A percentile compares a stretch with the other conserved stretches of the same genome.
Conservation (phyloP, 2,797 vertebrate genomes). For the Anomalospiza imberbis region DNA sequence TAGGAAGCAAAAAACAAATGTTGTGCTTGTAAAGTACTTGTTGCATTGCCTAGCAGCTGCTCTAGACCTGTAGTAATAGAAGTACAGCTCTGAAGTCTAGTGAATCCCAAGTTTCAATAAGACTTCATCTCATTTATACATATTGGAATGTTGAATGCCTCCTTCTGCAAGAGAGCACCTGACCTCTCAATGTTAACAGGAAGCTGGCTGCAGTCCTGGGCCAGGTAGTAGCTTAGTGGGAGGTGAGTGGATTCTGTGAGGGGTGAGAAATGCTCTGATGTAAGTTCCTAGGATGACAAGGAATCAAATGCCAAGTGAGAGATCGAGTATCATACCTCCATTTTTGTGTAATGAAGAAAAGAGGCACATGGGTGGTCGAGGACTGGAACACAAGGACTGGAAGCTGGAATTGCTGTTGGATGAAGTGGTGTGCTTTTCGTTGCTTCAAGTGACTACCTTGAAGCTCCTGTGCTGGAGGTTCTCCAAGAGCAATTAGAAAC, state of each 20-base stretch:
- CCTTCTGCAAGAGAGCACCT: neutral
- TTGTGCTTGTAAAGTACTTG: neutral
- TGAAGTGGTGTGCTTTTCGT: neutral
- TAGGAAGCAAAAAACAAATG: neutral
- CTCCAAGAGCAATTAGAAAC: neutral
- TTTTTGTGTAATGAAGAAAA: neutral
- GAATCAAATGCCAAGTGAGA: neutral
- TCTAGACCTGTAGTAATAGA: neutral
- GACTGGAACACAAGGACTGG: neutral
- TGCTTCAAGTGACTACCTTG: neutral
- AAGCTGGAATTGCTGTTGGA: neutral
- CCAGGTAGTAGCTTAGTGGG: neutral
- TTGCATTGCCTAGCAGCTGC: neutral
- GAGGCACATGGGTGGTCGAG: neutral
- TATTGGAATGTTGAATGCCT: neutral
- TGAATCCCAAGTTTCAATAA: neutral
- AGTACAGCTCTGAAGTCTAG: neutral
- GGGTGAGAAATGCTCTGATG: neutral
- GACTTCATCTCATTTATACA: neutral
- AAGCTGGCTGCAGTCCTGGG: neutral
- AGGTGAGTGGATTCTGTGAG: neutral
- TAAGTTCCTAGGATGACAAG: neutral
- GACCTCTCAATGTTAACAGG: neutral
- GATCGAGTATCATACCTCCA: neutral
- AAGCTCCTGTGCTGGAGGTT: neutral